Conservation (phyloP, 2,797 vertebrate genomes). For the Karalla daura region DNA sequence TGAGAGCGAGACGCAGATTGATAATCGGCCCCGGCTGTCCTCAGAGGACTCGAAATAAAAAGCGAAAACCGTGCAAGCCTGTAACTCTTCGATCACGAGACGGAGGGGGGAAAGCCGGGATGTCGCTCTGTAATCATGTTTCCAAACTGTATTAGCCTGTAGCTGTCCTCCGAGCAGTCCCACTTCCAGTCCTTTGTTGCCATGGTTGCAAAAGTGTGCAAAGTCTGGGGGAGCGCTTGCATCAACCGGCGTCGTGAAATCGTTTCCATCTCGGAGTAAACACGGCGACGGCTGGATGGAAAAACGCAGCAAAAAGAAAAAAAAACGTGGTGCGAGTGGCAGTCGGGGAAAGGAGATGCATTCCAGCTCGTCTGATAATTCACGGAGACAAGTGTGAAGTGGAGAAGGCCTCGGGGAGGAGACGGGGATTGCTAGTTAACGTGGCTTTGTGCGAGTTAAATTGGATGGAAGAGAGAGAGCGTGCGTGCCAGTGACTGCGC, state of each 20-base stretch:
- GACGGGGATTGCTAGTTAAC: conserved; percentile 67
- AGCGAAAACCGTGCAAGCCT: neutral
- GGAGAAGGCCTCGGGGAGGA: conserved; percentile 52
- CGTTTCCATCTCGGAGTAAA: neutral
- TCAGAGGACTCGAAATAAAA: conserved; percentile 25
- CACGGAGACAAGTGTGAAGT: conserved; percentile 65
- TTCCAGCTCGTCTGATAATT: conserved; percentile 63
- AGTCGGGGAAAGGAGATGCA: conserved; percentile 27
- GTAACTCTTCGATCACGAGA: neutral
- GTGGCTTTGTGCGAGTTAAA: conserved; percentile 70
- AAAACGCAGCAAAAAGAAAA: too few species aligned
- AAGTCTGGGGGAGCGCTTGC: neutral
- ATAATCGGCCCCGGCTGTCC: conserved; percentile 43
- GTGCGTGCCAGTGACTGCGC: neutral
- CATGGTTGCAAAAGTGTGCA: conserved; percentile 2
- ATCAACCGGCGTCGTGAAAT: neutral
- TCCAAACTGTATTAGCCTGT: neutral
- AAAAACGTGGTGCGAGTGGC: conserved; percentile 6
- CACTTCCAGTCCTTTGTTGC: conserved; percentile 12
- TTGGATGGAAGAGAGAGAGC: conserved; percentile 56
- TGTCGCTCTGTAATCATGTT: neutral
- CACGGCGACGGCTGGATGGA: neutral
- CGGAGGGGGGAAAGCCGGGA: too few species aligned
- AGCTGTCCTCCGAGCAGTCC: neutral
- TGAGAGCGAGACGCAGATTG: conserved; percentile 46